Evolutionary conservation across 2,888 invertebrate species (phyloP), one percentile per base, ranked within the genome.

Genomic region (Parnassius orleans): DNA sequence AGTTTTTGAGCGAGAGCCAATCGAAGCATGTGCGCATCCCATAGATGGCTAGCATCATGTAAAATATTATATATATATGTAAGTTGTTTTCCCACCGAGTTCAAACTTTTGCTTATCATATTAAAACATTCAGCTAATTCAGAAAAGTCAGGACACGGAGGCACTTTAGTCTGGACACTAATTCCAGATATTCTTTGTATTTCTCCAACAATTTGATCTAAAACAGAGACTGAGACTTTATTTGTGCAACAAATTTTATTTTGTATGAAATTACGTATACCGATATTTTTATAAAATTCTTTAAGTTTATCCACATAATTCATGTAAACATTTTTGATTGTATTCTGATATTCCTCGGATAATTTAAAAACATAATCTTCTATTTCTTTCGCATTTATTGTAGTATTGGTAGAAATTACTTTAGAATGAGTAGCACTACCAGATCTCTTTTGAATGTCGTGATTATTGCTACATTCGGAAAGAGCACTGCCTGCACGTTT

Each of bases 11-110:
- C 84, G 14, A 83, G 75, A 60, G 80, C 84, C 33, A 80, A 74
- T 12, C 90, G 84, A 58, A 83, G 60, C 66, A 87, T 83, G 69
- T 89, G 90, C 62, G 79, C 73, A 67, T 87, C 85, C 81, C 84
- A 88, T 15, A 90, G 75, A 73, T 86, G 84, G 24, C 81, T 80
- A 2, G 86, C 82, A 53, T 86, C 78, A 57, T 84, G 76, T 61
- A 90, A 72, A 62, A 87, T 70, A 42, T 64, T 66, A 65, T 78
- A 86, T 0, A 84, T 87, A 65, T 83, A 78, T 51, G 77, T 79
- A n/a, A 90, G 76, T 60, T 77, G 69, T 42, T 84, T 79, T 24
- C 84, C 84, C 57, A 90, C 71, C 0, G 78, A 72, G 15, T 46
- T 63, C 42, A 89, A 69, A 72, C 83, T 84, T 65, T 79, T 80